Evolutionary conservation across 2,888 invertebrate species (phyloP).

Genomic region (Agrochola lychnidis): DNA sequence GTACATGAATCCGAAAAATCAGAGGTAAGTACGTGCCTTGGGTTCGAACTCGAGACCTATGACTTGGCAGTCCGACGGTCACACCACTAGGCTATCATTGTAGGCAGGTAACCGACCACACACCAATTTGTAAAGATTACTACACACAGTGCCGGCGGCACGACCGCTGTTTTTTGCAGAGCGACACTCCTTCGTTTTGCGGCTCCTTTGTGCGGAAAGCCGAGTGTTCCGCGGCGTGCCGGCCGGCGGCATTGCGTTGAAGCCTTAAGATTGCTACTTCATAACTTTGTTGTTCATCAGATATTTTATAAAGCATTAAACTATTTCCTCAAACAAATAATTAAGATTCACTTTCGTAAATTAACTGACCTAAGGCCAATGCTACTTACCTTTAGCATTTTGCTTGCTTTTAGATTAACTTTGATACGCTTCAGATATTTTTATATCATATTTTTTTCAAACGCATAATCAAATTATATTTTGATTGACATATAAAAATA

Average conservation of each 20-base stretch:
- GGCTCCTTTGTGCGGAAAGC: too few species aligned
- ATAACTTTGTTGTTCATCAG: neutral
- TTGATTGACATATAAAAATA: conserved; percentile 11
- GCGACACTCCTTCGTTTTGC: too few species aligned
- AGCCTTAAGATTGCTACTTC: neutral
- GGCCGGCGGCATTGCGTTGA: too few species aligned
- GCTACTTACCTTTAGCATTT: neutral
- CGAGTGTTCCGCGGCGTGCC: too few species aligned
- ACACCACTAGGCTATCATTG: too few species aligned
- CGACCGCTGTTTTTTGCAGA: too few species aligned
- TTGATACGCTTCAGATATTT: neutral
- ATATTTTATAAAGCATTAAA: neutral
- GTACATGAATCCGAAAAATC: too few species aligned
- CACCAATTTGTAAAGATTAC: neutral
- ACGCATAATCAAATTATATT: conserved; percentile 12
- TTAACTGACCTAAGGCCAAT: neutral
- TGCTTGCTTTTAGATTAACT: neutral
- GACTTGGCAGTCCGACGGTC: too few species aligned
- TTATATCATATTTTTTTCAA: too few species aligned
- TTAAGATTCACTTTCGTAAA: conserved; percentile 6
- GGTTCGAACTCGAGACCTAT: too few species aligned
- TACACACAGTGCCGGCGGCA: too few species aligned
- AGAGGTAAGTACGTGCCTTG: too few species aligned
- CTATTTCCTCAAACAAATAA: neutral
- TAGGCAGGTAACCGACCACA: neutral